Evolutionary conservation across 2,888 invertebrate genomes (phyloP), one percentile per base, ranked within the genome.

Genomic region (Sepiola atlantica): DNA sequence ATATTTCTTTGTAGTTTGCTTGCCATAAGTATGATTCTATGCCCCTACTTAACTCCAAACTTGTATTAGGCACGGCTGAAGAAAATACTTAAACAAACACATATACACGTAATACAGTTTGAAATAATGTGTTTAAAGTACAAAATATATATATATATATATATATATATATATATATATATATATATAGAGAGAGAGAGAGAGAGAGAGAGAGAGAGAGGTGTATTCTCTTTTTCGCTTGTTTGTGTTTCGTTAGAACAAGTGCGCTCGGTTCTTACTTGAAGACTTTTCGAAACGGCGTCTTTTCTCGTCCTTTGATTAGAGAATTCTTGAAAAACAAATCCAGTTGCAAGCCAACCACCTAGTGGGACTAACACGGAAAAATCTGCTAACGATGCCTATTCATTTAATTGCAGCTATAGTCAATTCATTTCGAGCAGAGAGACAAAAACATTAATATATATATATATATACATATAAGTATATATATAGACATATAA

Each of bases 321-420:
- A 77, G 77, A 77, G n/a, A n/a, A n/a, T 77, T 77, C 32, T 77
- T 45, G 45, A 32, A 77, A 77, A 77, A 77, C 77, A 77, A 77
- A 77, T 77, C 77, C 77, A 77, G n/a, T 77, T 77, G 14, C 77
- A 77, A 77, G n/a, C 32, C 77, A n/a, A 77, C 77, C 77, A 77
- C 77, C 77, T 77, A 77, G 77, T 77, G 77, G 32, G 77, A 77
- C n/a, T 77, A 32, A 77, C 77, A n/a, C 77, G 77, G 77, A 77
- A 77, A 77, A 77, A 77, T 77, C 77, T 77, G 21, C 77, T 77
- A 77, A 77, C 77, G 77, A 77, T 77, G n/a, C 32, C 77, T 77
- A 77, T 77, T 77, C 77, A 77, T 77, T 77, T 77, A 77, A 77
- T 77, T 77, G 77, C n/a, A 32, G n/a, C 8, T n/a, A 77, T 77